Conservation (phyloP, 2,888 invertebrate species). For the Aplocera efformata region DNA sequence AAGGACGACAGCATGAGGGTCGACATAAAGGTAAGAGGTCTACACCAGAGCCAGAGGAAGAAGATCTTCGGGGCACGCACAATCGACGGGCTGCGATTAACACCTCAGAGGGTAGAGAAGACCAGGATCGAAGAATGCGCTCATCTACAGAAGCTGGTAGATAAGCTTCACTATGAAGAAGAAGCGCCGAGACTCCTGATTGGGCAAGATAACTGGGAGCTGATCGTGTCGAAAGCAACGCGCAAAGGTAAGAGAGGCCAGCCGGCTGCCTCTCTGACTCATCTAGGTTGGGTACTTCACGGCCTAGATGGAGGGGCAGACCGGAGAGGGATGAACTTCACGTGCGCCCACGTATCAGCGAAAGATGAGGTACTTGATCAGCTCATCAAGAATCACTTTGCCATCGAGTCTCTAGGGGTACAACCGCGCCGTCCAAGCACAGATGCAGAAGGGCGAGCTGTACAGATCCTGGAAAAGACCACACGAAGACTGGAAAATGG, state of each 20-base stretch:
- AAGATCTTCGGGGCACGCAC: constrained; percentile 2
- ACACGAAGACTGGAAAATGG: background rate
- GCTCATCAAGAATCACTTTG: background rate
- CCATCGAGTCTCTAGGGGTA: background rate
- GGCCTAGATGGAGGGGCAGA: background rate
- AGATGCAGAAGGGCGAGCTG: constrained; percentile 1
- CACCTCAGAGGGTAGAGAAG: background rate
- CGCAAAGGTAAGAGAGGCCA: background rate
- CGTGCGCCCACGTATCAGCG: background rate
- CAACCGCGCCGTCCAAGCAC: background rate
- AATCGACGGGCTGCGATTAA: background rate
- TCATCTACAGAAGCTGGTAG: background rate
- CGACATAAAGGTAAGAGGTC: too few relatives aligned
- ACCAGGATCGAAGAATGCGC: background rate
- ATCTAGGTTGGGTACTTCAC: constrained; percentile 9
- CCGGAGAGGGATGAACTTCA: background rate
- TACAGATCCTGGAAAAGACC: background rate
- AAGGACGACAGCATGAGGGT: too few relatives aligned
- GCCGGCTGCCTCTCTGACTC: constrained; percentile 7
- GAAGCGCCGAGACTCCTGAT: constrained; percentile 2
- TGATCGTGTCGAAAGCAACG: background rate
- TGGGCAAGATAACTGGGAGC: constrained; percentile 10
- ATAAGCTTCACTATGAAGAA: constrained; percentile 1
- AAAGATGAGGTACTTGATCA: background rate
- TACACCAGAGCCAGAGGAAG: background rate